phyloP scores from a whole-genome alignment of 92 coral and sea anemone species.

The Epizoanthus illoricatus region DNA sequence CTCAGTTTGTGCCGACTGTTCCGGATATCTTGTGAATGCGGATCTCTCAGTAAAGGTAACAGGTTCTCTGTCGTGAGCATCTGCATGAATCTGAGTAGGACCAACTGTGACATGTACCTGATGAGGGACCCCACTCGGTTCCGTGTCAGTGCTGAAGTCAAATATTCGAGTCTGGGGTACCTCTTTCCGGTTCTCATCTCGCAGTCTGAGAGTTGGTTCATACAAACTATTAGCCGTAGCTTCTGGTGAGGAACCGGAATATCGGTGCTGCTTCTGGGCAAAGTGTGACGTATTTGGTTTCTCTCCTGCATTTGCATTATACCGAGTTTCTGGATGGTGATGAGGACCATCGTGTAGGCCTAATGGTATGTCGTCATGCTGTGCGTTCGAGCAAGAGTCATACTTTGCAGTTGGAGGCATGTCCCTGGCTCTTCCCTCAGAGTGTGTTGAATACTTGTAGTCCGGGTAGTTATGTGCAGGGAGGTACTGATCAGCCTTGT shows the following conservation, averaged over 20 bases:
- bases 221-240: neutral
- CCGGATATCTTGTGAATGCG: too few relatives aligned
- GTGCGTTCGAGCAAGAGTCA: neutral
- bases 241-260: neutral
- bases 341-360: neutral
- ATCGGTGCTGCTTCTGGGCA: neutral
- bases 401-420: neutral
- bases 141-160: neutral
- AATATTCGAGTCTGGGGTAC: neutral
- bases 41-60: too few relatives aligned
- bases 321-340: neutral
- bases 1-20: too few relatives aligned
- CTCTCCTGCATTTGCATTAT: neutral
- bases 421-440: neutral
- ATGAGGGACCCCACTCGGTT: neutral
- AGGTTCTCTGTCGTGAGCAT: too few relatives aligned
- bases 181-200: neutral
- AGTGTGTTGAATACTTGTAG: neutral
- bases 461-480: neutral
- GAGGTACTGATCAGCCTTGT: neutral
- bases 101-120: too few relatives aligned
- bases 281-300: neutral
- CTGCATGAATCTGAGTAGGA: too few relatives aligned
- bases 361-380: neutral
- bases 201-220: neutral